Base-by-base conservation (phyloP, 2,888 invertebrate genomes). In the Drosophila mulleri region DNA sequence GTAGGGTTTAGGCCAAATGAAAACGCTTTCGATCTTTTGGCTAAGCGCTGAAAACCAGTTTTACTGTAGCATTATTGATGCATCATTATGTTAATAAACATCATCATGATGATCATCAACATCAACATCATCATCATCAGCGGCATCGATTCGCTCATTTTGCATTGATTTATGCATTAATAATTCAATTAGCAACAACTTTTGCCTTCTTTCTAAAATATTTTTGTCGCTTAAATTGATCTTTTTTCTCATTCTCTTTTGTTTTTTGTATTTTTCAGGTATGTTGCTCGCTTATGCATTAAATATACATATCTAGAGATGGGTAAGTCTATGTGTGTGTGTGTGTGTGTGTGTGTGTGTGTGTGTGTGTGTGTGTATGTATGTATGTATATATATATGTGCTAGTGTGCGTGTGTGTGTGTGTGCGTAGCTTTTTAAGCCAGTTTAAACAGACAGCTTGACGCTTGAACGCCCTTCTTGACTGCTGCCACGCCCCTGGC, bases 401-500 rank as follows among this genome's bases (percentile, higher is more conserved):
- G n/a, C n/a, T n/a, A n/a, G n/a, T n/a, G n/a, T 23, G 20, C 20
- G 20, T 2, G 20, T 23, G 20, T 23, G 20, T 23, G 20, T 44
- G 29, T 61, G 16, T 50, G 16, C 42, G 16, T n/a, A 48, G 35
- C 35, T 65, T 54, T 37, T 61, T 50, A 47, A 53, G 63, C 61
- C 45, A 67, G 70, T 48, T 67, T 71, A 85, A 83, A 85, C 86
- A 85, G 83, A 83, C 83, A 71, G 88, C 85, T 83, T 83, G 83
- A 83, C 83, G 83, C 87, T 72, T 29, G 59, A 58, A 64, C 50
- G 57, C 52, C 61, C 37, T 53, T 50, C 65, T 61, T 47, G 23
- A 32, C 44, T 23, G 29, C 56, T 18, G 32, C 59, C 63, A 65
- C 63, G 70, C 70, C 50, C 37, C 59, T 52, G 62, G 70, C 60